Evolutionary conservation across 2,113 vertebrate species (phyloP).

Genomic region (Marmota flaviventris): DNA sequence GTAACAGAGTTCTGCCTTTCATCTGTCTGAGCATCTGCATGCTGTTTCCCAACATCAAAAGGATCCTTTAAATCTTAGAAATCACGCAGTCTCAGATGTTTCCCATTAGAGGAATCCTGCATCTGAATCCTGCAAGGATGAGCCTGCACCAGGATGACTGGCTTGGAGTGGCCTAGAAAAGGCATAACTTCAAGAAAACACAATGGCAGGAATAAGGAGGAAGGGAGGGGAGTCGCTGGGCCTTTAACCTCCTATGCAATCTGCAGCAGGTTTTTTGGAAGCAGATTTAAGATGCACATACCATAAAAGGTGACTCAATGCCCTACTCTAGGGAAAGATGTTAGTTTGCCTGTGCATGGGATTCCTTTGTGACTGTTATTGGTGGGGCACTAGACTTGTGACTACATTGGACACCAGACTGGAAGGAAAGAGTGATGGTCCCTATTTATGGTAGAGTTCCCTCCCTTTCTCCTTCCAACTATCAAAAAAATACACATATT

Average conservation of each 20-base stretch:
- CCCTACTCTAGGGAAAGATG: neutral
- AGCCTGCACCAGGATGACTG: rapidly evolving
- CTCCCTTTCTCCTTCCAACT: neutral
- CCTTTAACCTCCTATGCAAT: neutral
- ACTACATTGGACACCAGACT: neutral
- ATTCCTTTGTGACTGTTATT: neutral
- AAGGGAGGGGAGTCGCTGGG: no score
- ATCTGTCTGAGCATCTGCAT: neutral
- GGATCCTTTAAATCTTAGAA: neutral
- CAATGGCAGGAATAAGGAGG: neutral
- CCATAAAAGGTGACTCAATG: neutral
- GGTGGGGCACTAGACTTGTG: neutral
- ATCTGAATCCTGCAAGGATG: neutral
- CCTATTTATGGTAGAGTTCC: neutral
- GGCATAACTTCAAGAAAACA: neutral
- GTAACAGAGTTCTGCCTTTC: neutral
- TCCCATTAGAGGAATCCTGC: neutral
- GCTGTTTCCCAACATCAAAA: neutral
- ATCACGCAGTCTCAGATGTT: neutral
- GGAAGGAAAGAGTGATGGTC: neutral
- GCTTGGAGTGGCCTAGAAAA: neutral
- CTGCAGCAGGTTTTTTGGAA: neutral
- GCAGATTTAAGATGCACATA: neutral
- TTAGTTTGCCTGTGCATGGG: neutral
- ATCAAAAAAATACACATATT: neutral